Evolutionary conservation across 2,797 vertebrate genomes (phyloP), one percentile per base, ranked within the genome.

Genomic region (Hoplostethus atlanticus): DNA sequence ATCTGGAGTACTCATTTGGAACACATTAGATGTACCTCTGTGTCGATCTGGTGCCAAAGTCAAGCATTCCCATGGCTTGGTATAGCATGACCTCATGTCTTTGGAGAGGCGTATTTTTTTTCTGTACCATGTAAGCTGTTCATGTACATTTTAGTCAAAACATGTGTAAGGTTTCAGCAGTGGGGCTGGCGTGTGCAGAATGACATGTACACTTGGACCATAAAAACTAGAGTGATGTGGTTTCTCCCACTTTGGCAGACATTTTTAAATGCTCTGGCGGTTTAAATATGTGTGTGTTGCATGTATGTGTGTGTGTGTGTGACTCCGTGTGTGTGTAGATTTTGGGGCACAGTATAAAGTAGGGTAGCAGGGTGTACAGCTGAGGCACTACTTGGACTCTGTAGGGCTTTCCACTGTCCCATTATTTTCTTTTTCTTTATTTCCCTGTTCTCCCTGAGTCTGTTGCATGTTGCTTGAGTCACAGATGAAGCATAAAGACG

Each of bases 251-350:
- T 51, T 48, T 64, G 68, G 51, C 47, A 60, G 56, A 6, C 7
- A 31, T 89, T 78, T 77, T 82, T 48, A 81, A 85, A 92, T 84
- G 79, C 81, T 85, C 79, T 51, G 46, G 86, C 88, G 84, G 95
- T 95, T 95, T 92, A 89, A 28, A 30, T 31, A 9, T 21, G 30
- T 36, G 30, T 36, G 30, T 21, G 46, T 34, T 36, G 16, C 30
- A 25, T 56, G 54, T 36, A 16, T 44, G 54, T 56, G 54, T 36
- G 16, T 28, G 28, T 56, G 53, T 15, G 25, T 42, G 25, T 2
- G 11, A 9, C 10, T n/a, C 6, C 9, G 12, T 21, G 28, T 28
- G 53, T 31, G 44, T 62, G 28, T 30, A 36, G 21, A 10, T 36
- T 5, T 17, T 25, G 55, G 4, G 34, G 34, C 31, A 16, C 46